These are phyloP conservation scores for Amblyornis subalaris DNA, from an alignment of 2,113 vertebrate species.

Conservation along the genomic window DNA sequence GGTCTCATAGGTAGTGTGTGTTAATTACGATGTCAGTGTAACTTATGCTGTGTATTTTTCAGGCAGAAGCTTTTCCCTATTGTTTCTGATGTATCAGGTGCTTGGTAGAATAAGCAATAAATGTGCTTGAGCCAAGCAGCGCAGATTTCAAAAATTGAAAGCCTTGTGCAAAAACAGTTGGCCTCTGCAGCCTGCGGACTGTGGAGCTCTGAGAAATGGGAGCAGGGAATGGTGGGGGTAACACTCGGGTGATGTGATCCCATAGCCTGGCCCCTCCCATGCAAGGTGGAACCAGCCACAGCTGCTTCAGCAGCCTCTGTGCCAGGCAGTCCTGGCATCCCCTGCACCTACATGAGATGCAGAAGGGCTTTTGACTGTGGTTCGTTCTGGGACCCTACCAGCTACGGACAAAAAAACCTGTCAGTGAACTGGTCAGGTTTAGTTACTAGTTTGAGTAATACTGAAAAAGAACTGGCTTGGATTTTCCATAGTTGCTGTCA, in stretches of 20 bases:
- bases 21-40: background rate
- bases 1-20: background rate
- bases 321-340: background rate
- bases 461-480: background rate
- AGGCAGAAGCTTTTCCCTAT: background rate
- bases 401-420: background rate
- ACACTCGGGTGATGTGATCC: accelerated
- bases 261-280: background rate
- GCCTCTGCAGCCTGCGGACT: background rate
- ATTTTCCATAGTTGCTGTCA: background rate
- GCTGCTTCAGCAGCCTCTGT: background rate
- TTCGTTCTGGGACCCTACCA: background rate
- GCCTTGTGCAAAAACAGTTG: background rate
- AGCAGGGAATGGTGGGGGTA: background rate
- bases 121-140: background rate
- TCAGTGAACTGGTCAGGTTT: background rate
- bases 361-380: background rate
- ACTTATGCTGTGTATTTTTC: background rate
- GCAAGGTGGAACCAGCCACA: background rate
- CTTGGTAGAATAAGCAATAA: background rate
- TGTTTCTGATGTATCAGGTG: background rate
- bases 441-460: background rate
- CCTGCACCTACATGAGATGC: accelerated
- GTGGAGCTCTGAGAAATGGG: background rate
- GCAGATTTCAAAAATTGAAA: background rate